Conservation (phyloP, 2,113 vertebrate genomes). For the Oryzias celebensis region DNA sequence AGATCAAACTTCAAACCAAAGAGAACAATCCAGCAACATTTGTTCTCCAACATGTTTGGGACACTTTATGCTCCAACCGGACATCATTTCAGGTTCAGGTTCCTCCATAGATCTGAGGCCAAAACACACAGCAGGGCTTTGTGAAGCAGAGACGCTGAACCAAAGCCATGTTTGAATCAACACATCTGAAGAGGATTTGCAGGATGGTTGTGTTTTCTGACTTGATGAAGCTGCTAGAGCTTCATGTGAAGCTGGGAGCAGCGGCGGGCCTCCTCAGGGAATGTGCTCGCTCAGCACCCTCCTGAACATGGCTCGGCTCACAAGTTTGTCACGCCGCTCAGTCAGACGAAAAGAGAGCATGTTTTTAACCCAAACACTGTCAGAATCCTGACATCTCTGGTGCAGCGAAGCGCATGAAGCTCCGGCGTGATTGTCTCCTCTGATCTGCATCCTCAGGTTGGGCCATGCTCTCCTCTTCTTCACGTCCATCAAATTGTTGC, state of each 20-base stretch:
- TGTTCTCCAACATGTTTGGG: no score
- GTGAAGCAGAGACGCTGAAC: no score
- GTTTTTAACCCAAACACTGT: neutral
- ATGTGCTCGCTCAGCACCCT: neutral
- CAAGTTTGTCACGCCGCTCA: neutral
- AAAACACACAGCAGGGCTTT: neutral
- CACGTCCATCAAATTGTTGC: slow-evolving; percentile 19
- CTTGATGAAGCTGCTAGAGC: neutral
- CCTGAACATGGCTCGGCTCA: neutral
- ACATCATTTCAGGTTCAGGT: no score
- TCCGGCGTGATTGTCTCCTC: neutral
- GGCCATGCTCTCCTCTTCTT: neutral
- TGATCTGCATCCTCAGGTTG: slow-evolving; percentile 18
- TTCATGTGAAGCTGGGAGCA: neutral
- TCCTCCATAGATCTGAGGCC: neutral
- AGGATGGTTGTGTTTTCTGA: neutral
- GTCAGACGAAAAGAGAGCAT: neutral
- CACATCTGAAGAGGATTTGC: neutral
- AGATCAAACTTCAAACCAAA: no score
- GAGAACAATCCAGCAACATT: no score
- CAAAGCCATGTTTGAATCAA: neutral
- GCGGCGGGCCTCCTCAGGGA: neutral
- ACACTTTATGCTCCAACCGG: no score
- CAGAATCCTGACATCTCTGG: neutral
- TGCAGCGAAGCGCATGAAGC: neutral